Conservation (phyloP, 2,797 vertebrate species). For the Remorina albescens region DNA sequence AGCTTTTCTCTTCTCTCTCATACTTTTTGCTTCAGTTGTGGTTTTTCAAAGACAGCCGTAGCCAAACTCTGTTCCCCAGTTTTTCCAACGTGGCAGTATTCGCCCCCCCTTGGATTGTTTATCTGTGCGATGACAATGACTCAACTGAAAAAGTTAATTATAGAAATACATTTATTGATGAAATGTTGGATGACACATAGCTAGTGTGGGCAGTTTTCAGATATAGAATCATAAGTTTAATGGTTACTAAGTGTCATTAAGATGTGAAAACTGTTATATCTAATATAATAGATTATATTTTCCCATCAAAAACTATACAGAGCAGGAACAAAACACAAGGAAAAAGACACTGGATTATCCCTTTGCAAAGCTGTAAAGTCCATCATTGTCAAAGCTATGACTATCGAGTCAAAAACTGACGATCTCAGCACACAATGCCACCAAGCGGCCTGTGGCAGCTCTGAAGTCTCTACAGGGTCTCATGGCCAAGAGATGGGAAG, state of each 20-base stretch:
- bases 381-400: conserved; percentile 14
- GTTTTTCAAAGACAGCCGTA: conserved; percentile 37
- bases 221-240: neutral
- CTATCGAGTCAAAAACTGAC: conserved; percentile 10
- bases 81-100: conserved; percentile 43
- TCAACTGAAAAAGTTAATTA: neutral
- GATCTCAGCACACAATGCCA: conserved; percentile 29
- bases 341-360: conserved; percentile 2
- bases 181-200: neutral
- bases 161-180: neutral
- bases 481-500: conserved; percentile 40
- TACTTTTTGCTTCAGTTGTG: conserved; percentile 22
- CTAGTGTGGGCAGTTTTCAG: neutral
- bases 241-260: neutral
- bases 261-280: neutral
- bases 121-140: conserved; percentile 3
- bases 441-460: conserved; percentile 28
- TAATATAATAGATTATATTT: neutral
- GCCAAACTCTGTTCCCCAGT: neutral
- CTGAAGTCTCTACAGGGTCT: conserved; percentile 33
- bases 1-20: conserved; percentile 21
- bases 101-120: neutral
- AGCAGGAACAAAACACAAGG: neutral
- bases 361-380: conserved; percentile 1
- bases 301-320: neutral